Evolutionary conservation across 2,797 vertebrate genomes (phyloP).

Genomic region (Gallirallus australis): DNA sequence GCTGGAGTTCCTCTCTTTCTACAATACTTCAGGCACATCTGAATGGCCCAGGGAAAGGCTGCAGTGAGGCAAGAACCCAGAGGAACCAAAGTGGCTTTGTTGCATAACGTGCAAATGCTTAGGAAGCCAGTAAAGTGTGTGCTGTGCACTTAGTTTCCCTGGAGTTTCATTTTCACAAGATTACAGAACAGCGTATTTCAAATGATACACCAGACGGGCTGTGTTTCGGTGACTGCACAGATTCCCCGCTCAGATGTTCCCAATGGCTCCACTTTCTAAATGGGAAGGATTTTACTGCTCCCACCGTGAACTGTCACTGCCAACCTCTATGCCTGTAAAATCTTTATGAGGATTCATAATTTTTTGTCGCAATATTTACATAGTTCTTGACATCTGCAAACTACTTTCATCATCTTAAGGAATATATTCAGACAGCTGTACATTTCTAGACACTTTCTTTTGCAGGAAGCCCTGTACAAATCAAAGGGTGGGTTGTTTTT

Average conservation of each 20-base stretch:
- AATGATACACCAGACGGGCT: neutral
- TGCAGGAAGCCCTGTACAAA: neutral
- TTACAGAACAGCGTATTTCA: neutral
- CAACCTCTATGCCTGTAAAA: neutral
- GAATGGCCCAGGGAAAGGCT: neutral
- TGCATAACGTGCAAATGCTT: accelerated
- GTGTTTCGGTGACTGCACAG: neutral
- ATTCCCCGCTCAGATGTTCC: conserved; percentile 16
- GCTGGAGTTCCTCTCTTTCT: neutral
- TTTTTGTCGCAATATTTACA: conserved; percentile 11
- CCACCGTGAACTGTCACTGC: neutral
- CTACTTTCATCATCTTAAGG: neutral
- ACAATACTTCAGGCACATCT: neutral
- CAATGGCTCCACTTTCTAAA: neutral
- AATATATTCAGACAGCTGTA: neutral
- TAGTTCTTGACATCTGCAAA: conserved; percentile 3
- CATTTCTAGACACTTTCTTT: neutral
- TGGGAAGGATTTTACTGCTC: neutral
- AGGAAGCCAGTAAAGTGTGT: neutral
- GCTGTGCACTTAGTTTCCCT: neutral
- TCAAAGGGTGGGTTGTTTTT: neutral
- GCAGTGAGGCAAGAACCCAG: neutral
- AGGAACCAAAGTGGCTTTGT: neutral
- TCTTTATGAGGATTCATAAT: neutral
- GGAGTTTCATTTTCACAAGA: conserved; percentile 14